A percentile compares a stretch with the other conserved stretches of the same genome.
These are phyloP conservation scores for Lytechinus variegatus DNA, from an alignment of 35 echinoderm and acorn worm genomes.

Conservation along the genomic window DNA sequence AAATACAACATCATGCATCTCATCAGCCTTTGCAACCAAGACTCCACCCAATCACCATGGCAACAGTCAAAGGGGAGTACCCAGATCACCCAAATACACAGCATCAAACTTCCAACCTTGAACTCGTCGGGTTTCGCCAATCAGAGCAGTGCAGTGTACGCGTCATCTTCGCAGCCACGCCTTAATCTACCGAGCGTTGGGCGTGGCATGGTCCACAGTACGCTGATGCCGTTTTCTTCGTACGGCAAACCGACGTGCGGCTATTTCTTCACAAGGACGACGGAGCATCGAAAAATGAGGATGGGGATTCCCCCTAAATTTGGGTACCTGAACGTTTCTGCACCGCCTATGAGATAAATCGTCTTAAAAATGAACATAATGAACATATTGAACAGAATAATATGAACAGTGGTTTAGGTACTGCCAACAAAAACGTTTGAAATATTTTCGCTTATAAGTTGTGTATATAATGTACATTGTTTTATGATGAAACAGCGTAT, in stretches of 20 bases:
- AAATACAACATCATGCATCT: conserved; percentile 36
- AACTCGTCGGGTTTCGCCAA: background rate
- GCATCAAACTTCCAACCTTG: conserved; percentile 26
- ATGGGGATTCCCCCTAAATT: conserved; percentile 50
- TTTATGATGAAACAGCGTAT: no score
- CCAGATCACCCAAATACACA: background rate
- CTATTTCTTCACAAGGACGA: conserved; percentile 32
- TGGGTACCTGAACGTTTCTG: conserved; percentile 9
- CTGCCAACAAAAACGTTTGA: no score
- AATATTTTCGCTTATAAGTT: no score
- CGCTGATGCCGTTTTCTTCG: conserved; percentile 15
- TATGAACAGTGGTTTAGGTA: no score
- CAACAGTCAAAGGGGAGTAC: background rate
- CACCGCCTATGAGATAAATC: background rate
- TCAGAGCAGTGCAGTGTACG: background rate
- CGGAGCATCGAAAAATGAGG: conserved; percentile 40
- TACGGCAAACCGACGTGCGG: conserved; percentile 42
- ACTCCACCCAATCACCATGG: conserved; percentile 13
- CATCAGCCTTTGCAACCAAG: conserved; percentile 4
- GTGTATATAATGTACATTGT: no score
- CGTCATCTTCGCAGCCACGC: conserved; percentile 17
- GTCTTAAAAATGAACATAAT: no score
- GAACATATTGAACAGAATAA: no score
- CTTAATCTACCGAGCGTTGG: conserved; percentile 34
- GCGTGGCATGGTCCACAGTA: conserved; percentile 24